These are phyloP conservation scores for Muntiacus reevesi DNA, from an alignment of 2,113 vertebrate genomes.

Conservation along the genomic window DNA sequence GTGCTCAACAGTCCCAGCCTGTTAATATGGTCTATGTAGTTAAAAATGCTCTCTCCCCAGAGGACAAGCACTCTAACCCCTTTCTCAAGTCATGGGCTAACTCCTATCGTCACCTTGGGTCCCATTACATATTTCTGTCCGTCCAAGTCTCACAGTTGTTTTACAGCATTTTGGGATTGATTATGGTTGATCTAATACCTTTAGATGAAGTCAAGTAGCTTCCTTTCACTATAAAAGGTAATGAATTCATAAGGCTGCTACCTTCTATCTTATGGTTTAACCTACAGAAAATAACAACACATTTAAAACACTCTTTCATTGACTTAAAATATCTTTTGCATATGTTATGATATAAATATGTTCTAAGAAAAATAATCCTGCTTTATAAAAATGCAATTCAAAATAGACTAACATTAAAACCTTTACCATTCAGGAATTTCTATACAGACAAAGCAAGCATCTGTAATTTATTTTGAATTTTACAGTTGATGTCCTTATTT, in stretches of 20 bases:
- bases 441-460: not conserved
- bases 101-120: not conserved
- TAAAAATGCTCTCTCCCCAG: not conserved
- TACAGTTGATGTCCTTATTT: not conserved
- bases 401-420: not conserved
- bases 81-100: not conserved
- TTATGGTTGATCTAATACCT: not conserved
- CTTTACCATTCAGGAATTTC: not conserved
- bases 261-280: not conserved
- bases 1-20: not conserved
- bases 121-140: not conserved
- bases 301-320: not conserved
- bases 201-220: not conserved
- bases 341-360: not conserved
- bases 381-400: not conserved
- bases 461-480: slow-evolving; percentile 3
- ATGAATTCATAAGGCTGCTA: not conserved
- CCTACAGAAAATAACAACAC: not conserved
- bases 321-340: not conserved
- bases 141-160: not conserved
- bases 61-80: not conserved
- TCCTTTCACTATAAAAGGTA: not conserved
- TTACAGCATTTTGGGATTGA: not conserved
- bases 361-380: not conserved
- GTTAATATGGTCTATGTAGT: not conserved